Base-by-base conservation (phyloP, 2,888 invertebrate species). In the Psylliodes chrysocephalus region DNA sequence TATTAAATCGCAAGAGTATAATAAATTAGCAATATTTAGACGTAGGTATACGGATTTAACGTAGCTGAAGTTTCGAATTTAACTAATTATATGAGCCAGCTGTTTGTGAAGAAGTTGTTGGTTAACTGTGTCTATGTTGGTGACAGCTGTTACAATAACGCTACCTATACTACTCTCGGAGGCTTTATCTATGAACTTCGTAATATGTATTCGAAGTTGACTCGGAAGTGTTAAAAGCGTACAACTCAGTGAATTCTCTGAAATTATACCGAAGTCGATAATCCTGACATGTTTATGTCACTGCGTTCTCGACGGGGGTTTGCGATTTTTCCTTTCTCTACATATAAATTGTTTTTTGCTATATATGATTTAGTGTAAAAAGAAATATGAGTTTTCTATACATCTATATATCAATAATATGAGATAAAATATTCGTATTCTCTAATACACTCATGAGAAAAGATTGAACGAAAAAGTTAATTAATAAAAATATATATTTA, bases 121-220 rank as follows among this genome's bases (percentile, higher is more conserved):
- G 70, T 62, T 70, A 69, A 70, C 69, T 73, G 68, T 72, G 44
- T 30, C 44, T 55, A 33, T 44, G 71, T 64, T 68, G 69, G 71
- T 73, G 73, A 75, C 75, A 75, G 73, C 73, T 75, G 75, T 60
- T 67, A 60, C 60, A 64, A 33, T 61, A 42, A 42, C 18, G 60
- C 55, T 72, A 74, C 72, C 72, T 72, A 71, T 72, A 73, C 67
- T 67, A 46, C 12, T 30, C 46, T 55, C 55, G 2, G 14, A 42
- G 28, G 33, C 28, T 44, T 14, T 44, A 44, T 42, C 42, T 54
- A 44, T 46, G 55, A 55, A 55, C 30, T 55, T 55, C 55, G 33
- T 46, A 7, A 55, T 55, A 54, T 55, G 44, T 55, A 55, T 55
- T 14, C 14, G 18, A 55, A 55, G 55, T 46, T 46, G 33, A 55